Evolutionary conservation across 2,888 invertebrate genomes (phyloP).

Genomic region (Hyles lineata): DNA sequence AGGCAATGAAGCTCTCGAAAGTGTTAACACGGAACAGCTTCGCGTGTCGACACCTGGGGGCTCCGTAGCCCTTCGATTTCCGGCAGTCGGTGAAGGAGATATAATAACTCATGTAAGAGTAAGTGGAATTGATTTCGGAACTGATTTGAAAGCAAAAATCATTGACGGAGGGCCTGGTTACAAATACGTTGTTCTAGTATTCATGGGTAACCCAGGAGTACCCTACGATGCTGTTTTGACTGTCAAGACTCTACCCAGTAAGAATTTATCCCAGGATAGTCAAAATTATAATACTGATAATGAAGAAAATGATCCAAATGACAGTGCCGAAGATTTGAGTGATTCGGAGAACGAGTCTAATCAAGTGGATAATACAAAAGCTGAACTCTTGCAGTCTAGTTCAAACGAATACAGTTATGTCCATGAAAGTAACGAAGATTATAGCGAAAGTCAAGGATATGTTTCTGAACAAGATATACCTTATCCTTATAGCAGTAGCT

Average conservation of each 20-base stretch:
- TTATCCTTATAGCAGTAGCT: slow-evolving; percentile 31
- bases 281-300: slow-evolving; percentile 38
- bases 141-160: slow-evolving; percentile 73
- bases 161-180: slow-evolving; percentile 78
- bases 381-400: slow-evolving; percentile 61
- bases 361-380: slow-evolving; percentile 46
- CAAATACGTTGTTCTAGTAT: slow-evolving; percentile 73
- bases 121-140: slow-evolving; percentile 76
- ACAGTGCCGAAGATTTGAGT: slow-evolving; percentile 57
- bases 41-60: slow-evolving; percentile 75
- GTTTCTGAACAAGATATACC: slow-evolving; percentile 36
- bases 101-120: slow-evolving; percentile 75
- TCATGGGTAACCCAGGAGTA: slow-evolving; percentile 68
- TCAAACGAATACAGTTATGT: slow-evolving; percentile 60
- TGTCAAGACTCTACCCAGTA: slow-evolving; percentile 61
- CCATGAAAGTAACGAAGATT: slow-evolving; percentile 44
- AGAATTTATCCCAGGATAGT: slow-evolving; percentile 36
- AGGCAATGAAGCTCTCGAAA: slow-evolving; percentile 78
- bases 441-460: slow-evolving; percentile 40
- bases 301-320: slow-evolving; percentile 48
- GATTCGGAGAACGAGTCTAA: slow-evolving; percentile 51
- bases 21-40: slow-evolving; percentile 71
- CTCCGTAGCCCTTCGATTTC: slow-evolving; percentile 72
- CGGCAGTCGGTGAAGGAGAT: slow-evolving; percentile 68
- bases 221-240: slow-evolving; percentile 74